A percentile compares a stretch with the other conserved stretches of the same genome.
Conservation (phyloP, 1,140 invertebrate genomes). For the Penaeus chinensis region DNA sequence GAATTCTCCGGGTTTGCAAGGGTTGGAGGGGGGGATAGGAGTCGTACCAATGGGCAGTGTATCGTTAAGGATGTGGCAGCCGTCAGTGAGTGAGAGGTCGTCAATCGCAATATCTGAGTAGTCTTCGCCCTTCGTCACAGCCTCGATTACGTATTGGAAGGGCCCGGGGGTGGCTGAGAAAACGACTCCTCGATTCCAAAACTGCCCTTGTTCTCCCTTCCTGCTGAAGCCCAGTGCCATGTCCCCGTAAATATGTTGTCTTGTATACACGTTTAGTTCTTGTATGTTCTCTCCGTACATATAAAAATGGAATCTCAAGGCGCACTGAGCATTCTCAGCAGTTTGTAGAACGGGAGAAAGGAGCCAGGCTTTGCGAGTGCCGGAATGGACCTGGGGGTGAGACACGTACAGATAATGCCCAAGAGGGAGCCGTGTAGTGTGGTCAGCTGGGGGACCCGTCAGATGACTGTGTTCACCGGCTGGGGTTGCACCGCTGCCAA, state of each 20-base stretch:
- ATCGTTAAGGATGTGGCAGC: no score
- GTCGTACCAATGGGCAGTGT: no score
- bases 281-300: conserved; percentile 1
- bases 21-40: no score
- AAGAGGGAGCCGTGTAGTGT: not conserved
- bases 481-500: not conserved
- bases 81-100: no score
- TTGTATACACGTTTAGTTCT: not conserved
- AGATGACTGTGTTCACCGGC: not conserved
- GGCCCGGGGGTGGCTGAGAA: no score
- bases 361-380: not conserved
- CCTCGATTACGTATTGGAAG: no score
- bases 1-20: no score
- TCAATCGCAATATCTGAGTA: no score
- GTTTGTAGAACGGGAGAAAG: not conserved
- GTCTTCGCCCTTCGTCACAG: no score
- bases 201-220: not conserved
- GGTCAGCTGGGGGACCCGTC: conserved; percentile 12
- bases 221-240: not conserved
- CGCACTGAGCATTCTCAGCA: not conserved
- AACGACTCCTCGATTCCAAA: no score
- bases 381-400: not conserved
- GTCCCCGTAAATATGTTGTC: not conserved
- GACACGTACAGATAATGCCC: conserved; percentile 1
- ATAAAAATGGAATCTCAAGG: not conserved